Evolutionary conservation across 2,797 vertebrate species (phyloP), one percentile per base, ranked within the genome.

Genomic region (Helarctos malayanus): DNA sequence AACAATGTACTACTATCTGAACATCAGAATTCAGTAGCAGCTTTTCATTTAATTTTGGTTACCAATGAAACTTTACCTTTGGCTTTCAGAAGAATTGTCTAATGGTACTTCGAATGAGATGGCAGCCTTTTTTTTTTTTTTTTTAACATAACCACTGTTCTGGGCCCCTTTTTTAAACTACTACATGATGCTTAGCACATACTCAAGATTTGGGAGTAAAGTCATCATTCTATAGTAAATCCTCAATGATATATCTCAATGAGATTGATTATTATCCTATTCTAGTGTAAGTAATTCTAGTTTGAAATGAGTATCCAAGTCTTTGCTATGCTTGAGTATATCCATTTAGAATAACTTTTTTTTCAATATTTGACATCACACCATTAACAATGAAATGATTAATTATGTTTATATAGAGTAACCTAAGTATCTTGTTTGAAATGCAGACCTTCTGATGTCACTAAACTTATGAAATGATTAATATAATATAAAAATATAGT

Each of bases 361-460:
- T 68, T 94, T 41, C 65, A 65, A n/a, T 54, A 52, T 73, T 78
- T 96, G 59, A 82, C 87, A 96, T 75, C 25, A 88, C 59, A 54
- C 41, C 23, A 61, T 92, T 97, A 89, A 96, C 13, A 93, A 93
- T 78, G 32, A 93, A 93, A 96, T 75, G 76, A 95, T 87, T 73
- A 75, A 54, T 96, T 93, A 79, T 83, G 45, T 23, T 92, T 78
- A 92, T 65, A 47, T 65, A 35, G 13, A 4, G 45, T 87, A 83
- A 84, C 21, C 12, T 89, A 86, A 82, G 59, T 83, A 86, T 89
- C 87, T 89, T 89, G 4, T 76, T 97, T 93, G 87, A 97, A 97
- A 94, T 95, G 23, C 41, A 89, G 23, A 87, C 13, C 19, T 84
- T 80, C 27, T 95, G 10, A 23, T 61, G 41, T 68, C 87, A 89